Evolutionary conservation across 1,140 invertebrate genomes (phyloP).

Genomic region (Dendroctonus ponderosae): DNA sequence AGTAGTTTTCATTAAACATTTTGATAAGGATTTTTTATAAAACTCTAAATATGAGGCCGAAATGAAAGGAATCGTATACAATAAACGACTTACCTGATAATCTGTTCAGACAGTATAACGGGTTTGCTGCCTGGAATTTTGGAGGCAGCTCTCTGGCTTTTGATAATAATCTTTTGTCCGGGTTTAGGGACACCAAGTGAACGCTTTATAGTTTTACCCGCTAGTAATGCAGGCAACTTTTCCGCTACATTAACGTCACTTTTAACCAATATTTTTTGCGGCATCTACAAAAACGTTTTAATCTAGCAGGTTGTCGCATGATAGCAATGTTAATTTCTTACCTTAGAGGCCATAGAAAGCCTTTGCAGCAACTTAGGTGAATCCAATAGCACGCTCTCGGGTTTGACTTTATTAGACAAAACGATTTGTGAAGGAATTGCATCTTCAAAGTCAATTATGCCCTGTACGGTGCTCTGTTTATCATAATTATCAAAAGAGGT

Average conservation of each 20-base stretch:
- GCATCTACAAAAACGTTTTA: not conserved
- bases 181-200: constrained; percentile 8
- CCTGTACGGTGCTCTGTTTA: constrained; percentile 26
- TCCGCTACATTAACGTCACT: constrained; percentile 9
- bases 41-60: no score
- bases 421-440: constrained; percentile 43
- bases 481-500: constrained; percentile 19
- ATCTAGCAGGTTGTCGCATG: not conserved
- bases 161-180: constrained; percentile 25
- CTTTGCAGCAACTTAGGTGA: constrained; percentile 40
- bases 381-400: constrained; percentile 26
- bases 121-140: constrained; percentile 38
- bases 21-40: no score
- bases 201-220: constrained; percentile 15
- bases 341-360: constrained; percentile 31
- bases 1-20: no score
- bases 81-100: constrained; percentile 42
- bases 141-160: constrained; percentile 5
- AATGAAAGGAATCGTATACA: no score
- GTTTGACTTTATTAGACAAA: constrained; percentile 31
- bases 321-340: constrained; percentile 2
- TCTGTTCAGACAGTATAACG: constrained; percentile 48
- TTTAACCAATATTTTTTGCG: not conserved
- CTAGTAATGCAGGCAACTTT: constrained; percentile 8
- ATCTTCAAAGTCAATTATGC: constrained; percentile 42